These are phyloP conservation scores for Brachypodius melanocephalos DNA, from an alignment of 2,113 vertebrate genomes.

Conservation along the genomic window DNA sequence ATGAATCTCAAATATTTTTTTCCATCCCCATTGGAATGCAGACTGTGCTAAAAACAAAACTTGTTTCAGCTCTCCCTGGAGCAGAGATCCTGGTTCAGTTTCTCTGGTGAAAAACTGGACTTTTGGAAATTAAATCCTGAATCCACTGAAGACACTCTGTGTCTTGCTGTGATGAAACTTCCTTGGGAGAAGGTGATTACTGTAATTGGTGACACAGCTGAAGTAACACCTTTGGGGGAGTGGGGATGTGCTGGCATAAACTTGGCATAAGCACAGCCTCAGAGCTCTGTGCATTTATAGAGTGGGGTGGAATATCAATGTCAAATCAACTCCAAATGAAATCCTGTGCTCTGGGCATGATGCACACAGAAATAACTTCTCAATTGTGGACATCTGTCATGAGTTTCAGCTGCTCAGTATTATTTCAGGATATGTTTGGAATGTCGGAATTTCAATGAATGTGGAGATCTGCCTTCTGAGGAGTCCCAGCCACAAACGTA, in stretches of 20 bases:
- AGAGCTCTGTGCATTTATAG: background rate
- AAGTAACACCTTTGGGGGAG: background rate
- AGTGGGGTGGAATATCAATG: background rate
- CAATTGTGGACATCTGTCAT: background rate
- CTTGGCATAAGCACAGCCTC: background rate
- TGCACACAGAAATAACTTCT: slow-evolving; percentile 9
- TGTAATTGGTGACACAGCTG: background rate
- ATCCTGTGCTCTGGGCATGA: background rate
- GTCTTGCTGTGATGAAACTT: background rate
- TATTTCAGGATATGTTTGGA: background rate
- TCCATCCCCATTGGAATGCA: background rate
- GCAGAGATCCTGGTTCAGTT: background rate
- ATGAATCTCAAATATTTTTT: background rate
- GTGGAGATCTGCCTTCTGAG: background rate
- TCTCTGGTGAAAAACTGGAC: background rate
- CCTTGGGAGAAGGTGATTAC: background rate
- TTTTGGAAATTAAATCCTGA: background rate
- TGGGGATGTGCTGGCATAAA: background rate
- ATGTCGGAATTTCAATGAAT: background rate
- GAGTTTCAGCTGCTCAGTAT: background rate
- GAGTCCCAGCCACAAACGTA: background rate
- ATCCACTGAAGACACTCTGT: background rate
- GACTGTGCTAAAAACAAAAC: background rate
- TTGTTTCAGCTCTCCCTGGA: background rate
- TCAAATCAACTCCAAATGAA: background rate